Evolutionary conservation across 2,113 vertebrate species (phyloP).

Genomic region (Mobula hypostoma): DNA sequence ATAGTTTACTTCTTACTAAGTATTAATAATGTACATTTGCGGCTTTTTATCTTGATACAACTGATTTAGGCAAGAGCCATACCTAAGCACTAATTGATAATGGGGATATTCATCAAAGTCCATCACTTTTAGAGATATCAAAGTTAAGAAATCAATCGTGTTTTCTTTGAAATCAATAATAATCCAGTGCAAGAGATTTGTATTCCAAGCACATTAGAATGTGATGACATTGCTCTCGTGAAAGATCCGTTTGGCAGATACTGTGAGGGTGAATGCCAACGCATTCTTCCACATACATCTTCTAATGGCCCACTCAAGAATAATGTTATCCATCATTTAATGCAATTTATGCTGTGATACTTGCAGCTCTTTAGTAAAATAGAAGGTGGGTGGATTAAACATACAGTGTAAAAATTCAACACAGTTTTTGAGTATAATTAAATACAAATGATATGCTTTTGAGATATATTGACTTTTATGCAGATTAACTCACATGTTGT

Average conservation of each 20-base stretch:
- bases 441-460: slow-evolving; percentile 13
- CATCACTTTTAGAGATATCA: neutral
- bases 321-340: slow-evolving; percentile 33
- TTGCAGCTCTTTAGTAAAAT: neutral
- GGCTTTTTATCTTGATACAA: neutral
- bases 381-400: slow-evolving; percentile 27
- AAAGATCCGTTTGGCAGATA: slow-evolving; percentile 34
- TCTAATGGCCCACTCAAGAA: slow-evolving; percentile 21
- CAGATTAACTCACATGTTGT: neutral
- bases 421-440: slow-evolving; percentile 18
- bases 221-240: slow-evolving; percentile 29
- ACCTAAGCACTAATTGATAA: slow-evolving; percentile 15
- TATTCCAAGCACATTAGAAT: slow-evolving; percentile 28
- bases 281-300: slow-evolving; percentile 16
- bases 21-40: neutral
- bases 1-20: neutral
- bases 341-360: slow-evolving; percentile 30
- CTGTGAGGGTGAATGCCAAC: neutral
- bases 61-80: too few relatives aligned
- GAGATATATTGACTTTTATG: neutral
- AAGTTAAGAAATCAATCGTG: neutral
- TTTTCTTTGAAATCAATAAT: neutral
- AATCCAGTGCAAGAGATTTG: neutral
- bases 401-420: slow-evolving; percentile 26
- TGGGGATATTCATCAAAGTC: neutral